Percentiles rank a stretch among this genome's conserved stretches.
Evolutionary conservation across 2,888 invertebrate genomes (phyloP).

Genomic region (Creontiades dilutus): DNA sequence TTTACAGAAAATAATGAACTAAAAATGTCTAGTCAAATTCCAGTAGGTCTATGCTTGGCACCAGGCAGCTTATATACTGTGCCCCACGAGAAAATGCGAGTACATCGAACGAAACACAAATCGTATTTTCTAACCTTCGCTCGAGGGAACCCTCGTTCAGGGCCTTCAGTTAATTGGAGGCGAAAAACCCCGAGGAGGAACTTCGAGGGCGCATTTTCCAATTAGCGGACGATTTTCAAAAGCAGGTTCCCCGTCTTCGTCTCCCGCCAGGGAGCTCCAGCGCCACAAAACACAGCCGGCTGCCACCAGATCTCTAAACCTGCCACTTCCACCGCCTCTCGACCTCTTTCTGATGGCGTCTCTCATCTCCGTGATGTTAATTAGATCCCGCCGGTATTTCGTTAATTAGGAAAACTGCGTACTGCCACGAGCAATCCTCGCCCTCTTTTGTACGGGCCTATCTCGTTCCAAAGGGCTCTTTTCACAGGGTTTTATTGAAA

Average conservation of each 20-base stretch:
- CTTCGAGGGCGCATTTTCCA: background rate
- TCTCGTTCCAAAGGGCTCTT: no score
- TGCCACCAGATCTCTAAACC: constrained; percentile 3
- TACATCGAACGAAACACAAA: background rate
- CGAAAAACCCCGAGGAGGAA: background rate
- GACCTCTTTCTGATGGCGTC: background rate
- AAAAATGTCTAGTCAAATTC: no score
- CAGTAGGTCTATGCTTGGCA: no score
- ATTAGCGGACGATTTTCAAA: background rate
- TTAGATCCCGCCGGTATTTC: constrained; percentile 5
- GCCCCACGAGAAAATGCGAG: no score
- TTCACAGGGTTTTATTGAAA: no score
- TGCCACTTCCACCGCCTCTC: background rate
- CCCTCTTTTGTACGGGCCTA: background rate
- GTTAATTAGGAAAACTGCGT: constrained; percentile 11
- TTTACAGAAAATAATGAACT: no score
- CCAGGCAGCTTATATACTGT: no score
- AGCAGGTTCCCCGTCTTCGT: no score
- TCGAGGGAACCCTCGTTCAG: background rate
- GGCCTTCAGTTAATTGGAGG: background rate
- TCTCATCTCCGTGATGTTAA: constrained; percentile 18
- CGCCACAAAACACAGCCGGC: constrained; percentile 7
- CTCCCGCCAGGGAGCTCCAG: no score
- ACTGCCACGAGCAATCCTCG: background rate
- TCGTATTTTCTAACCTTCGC: background rate